phyloP scores from a whole-genome alignment of 2,888 invertebrate species.

The Pollenia griseotomentosa region DNA sequence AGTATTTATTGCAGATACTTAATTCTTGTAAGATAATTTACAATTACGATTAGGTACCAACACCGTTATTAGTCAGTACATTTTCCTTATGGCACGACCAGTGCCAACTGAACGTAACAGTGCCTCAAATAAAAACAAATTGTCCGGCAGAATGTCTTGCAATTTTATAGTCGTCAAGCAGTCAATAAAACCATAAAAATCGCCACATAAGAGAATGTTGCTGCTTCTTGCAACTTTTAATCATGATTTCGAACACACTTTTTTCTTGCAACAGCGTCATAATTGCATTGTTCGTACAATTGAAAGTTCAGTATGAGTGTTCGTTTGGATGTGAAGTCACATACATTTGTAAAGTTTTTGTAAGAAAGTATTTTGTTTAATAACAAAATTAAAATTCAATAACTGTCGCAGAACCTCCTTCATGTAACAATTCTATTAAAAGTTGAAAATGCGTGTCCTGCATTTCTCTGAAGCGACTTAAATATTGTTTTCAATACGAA shows the following conservation, averaged over 20 bases:
- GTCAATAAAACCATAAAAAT: constrained; percentile 52
- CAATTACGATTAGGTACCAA: not conserved
- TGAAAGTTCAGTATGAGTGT: not conserved
- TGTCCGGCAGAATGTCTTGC: constrained; percentile 19
- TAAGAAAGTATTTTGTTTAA: constrained; percentile 53
- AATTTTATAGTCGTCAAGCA: constrained; percentile 36
- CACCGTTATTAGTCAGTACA: constrained; percentile 14
- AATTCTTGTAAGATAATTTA: not conserved
- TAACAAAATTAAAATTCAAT: constrained; percentile 65
- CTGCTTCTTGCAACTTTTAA: constrained; percentile 29
- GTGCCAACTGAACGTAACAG: constrained; percentile 1
- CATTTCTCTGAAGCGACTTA: constrained; percentile 49
- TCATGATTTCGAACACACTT: constrained; percentile 15
- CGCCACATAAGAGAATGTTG: constrained; percentile 11
- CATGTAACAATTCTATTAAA: constrained; percentile 62
- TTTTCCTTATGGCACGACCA: not conserved
- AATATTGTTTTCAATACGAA: constrained; percentile 43
- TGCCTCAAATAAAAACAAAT: constrained; percentile 25
- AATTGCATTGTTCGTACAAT: not conserved
- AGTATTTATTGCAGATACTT: constrained; percentile 11
- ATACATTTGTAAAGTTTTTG: constrained; percentile 21
- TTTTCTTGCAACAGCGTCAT: not conserved
- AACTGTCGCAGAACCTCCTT: constrained; percentile 49
- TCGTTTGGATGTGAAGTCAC: not conserved
- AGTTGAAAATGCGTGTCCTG: constrained; percentile 65